Conservation (phyloP, 2,888 invertebrate genomes). For the Mimachlamys varia region DNA sequence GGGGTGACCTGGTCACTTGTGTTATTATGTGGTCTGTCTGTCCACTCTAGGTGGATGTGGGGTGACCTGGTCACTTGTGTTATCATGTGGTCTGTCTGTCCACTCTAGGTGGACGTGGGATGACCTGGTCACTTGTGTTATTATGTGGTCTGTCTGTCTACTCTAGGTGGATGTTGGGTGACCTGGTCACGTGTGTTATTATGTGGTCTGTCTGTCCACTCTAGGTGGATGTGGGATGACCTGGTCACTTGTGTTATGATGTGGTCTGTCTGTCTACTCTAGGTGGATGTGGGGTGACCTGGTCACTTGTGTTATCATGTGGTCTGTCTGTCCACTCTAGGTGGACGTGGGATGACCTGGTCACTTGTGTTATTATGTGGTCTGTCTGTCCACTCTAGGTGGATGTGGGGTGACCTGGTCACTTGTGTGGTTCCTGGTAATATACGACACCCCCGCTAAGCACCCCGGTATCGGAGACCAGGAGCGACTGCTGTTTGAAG, state of each 20-base stretch:
- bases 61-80: too few species aligned
- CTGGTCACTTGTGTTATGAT: background rate
- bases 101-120: too few species aligned
- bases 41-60: too few species aligned
- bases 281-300: slow-evolving; percentile 58
- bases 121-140: too few species aligned
- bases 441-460: slow-evolving; percentile 57
- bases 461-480: slow-evolving; percentile 51
- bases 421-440: slow-evolving; percentile 50
- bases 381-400: slow-evolving; percentile 43
- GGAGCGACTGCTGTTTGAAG: slow-evolving; percentile 47
- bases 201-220: too few species aligned
- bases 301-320: slow-evolving; percentile 50
- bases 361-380: slow-evolving; percentile 47
- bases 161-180: too few species aligned
- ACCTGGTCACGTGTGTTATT: too few species aligned
- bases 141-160: too few species aligned
- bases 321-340: slow-evolving; percentile 37
- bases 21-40: slow-evolving; percentile 38
- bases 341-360: slow-evolving; percentile 57
- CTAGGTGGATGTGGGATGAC: too few species aligned
- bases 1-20: slow-evolving; percentile 55
- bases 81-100: background rate
- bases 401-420: slow-evolving; percentile 58
- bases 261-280: background rate